phyloP scores from a whole-genome alignment of 2,113 vertebrate genomes.

The Callipepla squamata region DNA sequence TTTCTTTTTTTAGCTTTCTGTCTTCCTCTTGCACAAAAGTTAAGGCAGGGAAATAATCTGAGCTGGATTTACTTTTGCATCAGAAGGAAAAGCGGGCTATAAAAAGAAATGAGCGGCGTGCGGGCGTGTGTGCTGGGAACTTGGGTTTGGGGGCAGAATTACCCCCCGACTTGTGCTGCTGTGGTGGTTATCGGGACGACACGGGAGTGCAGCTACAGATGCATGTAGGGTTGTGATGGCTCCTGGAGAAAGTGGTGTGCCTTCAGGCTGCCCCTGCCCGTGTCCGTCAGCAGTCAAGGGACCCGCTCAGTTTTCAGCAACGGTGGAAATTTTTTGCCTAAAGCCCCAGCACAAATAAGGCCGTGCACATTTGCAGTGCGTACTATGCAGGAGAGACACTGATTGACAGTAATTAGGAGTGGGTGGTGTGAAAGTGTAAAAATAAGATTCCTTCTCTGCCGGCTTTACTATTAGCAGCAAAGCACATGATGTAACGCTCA shows the following conservation, averaged over 20 bases:
- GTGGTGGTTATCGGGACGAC: neutral
- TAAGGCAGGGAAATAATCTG: slow-evolving; percentile 63
- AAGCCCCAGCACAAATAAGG: neutral
- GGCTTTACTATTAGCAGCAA: slow-evolving; percentile 55
- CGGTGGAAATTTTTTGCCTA: slow-evolving; percentile 47
- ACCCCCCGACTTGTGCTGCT: neutral
- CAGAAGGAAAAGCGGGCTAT: neutral
- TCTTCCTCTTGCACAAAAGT: slow-evolving; percentile 70
- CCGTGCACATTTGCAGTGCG: slow-evolving; percentile 27
- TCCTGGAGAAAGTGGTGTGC: neutral
- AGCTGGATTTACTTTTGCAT: slow-evolving; percentile 62
- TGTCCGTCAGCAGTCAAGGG: neutral
- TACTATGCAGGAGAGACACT: slow-evolving; percentile 53
- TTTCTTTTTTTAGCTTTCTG: slow-evolving; percentile 70
- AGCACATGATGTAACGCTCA: slow-evolving; percentile 27
- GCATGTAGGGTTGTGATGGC: neutral
- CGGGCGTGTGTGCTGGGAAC: slow-evolving; percentile 23
- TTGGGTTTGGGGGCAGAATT: neutral
- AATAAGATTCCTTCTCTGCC: slow-evolving; percentile 56
- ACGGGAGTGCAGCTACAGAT: neutral
- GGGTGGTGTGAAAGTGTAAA: slow-evolving; percentile 60
- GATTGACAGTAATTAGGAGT: slow-evolving; percentile 75
- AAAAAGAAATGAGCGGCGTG: slow-evolving; percentile 45
- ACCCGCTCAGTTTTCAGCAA: neutral
- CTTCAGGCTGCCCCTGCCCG: neutral